Conservation (phyloP, 2,888 invertebrate genomes). For the Drosophila bunnanda region DNA sequence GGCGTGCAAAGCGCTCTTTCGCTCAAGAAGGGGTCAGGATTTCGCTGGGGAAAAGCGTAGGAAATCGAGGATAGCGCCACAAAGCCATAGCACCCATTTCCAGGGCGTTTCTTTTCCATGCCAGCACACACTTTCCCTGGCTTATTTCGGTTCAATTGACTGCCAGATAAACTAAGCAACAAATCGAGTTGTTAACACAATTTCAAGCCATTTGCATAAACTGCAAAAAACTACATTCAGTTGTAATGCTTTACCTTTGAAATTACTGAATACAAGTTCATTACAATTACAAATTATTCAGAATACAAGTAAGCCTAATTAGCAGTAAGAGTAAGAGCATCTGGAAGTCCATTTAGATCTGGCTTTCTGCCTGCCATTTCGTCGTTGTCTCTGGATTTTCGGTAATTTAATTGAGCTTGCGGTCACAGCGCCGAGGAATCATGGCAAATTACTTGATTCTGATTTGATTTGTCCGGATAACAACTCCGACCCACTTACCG, state of each 20-base stretch:
- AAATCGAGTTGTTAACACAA: slow-evolving; percentile 24
- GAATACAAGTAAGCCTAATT: neutral
- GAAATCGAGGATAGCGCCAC: slow-evolving; percentile 50
- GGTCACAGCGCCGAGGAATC: slow-evolving; percentile 81
- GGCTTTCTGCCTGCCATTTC: neutral
- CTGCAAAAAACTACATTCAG: neutral
- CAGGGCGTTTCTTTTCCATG: slow-evolving; percentile 41
- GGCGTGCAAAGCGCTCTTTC: slow-evolving; percentile 53
- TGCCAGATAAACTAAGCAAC: slow-evolving; percentile 14
- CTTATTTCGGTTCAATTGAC: slow-evolving; percentile 40
- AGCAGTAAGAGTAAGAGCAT: slow-evolving; percentile 10
- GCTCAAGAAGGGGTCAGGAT: slow-evolving; percentile 33
- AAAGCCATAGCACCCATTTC: slow-evolving; percentile 64
- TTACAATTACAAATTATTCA: neutral
- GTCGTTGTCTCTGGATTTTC: slow-evolving; percentile 49
- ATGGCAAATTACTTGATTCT: slow-evolving; percentile 82
- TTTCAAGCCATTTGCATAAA: slow-evolving; percentile 12
- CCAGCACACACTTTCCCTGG: slow-evolving; percentile 37
- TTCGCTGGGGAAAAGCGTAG: slow-evolving; percentile 22
- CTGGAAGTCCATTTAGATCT: neutral
- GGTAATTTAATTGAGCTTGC: slow-evolving; percentile 82
- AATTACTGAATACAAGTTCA: neutral
- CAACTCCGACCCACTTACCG: slow-evolving; percentile 43
- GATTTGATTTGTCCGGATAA: slow-evolving; percentile 82
- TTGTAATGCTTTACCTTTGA: neutral